A percentile compares a stretch with the other conserved stretches of the same genome.
phyloP scores from a whole-genome alignment of 2,797 vertebrate species.

The Avahi laniger region DNA sequence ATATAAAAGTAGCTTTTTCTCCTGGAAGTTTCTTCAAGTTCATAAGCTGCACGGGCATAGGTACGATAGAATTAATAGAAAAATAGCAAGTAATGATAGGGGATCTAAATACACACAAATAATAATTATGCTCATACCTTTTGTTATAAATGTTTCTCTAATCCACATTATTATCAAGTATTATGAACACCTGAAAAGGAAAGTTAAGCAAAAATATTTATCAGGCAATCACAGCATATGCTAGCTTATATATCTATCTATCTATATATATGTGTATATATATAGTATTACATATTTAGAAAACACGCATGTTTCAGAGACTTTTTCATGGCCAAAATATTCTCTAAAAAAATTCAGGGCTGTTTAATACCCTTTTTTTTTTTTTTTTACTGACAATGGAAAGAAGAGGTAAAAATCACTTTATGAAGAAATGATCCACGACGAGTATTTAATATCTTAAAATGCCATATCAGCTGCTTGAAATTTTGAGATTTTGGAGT shows the following conservation, averaged over 20 bases:
- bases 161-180: background rate
- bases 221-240: background rate
- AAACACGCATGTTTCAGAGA: background rate
- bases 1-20: constrained; percentile 31
- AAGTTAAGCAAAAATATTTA: background rate
- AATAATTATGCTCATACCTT: background rate
- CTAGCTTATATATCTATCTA: background rate
- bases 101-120: background rate
- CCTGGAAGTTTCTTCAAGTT: constrained; percentile 19
- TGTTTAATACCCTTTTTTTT: background rate
- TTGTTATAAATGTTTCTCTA: background rate
- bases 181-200: background rate
- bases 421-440: constrained; percentile 6
- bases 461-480: background rate
- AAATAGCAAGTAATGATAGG: background rate
- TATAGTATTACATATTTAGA: background rate
- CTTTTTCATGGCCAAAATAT: background rate
- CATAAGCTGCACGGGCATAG: background rate
- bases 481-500: background rate
- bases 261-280: no score
- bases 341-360: background rate
- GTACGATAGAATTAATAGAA: background rate
- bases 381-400: background rate
- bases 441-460: background rate
- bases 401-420: background rate